phyloP scores from a whole-genome alignment of 2,888 invertebrate species.

The Drosophila tanythrix region DNA sequence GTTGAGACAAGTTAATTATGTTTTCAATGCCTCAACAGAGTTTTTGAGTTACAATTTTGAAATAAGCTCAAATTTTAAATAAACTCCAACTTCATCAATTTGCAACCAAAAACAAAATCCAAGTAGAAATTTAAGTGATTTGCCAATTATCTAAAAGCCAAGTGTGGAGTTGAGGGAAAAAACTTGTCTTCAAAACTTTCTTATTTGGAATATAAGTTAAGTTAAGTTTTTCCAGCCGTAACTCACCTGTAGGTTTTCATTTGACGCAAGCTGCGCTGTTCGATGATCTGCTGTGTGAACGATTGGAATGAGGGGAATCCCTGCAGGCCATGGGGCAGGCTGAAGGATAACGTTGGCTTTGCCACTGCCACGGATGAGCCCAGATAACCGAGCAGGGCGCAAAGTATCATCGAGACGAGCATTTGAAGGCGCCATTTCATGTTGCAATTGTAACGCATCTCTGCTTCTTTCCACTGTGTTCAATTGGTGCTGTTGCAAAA shows the following conservation, averaged over 20 bases:
- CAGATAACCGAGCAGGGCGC: constrained; percentile 79
- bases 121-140: too few relatives aligned
- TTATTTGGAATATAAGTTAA: not conserved
- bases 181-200: not conserved
- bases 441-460: constrained; percentile 54
- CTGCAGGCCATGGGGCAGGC: constrained; percentile 81
- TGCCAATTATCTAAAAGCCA: not conserved
- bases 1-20: not conserved
- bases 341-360: constrained; percentile 84
- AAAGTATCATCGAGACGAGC: constrained; percentile 71
- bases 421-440: constrained; percentile 76
- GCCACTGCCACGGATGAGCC: constrained; percentile 80
- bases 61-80: too few relatives aligned
- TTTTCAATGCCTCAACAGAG: not conserved
- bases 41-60: not conserved
- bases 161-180: not conserved
- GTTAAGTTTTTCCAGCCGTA: too few relatives aligned
- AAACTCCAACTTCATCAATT: not conserved
- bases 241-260: constrained; percentile 85
- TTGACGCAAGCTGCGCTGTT: constrained; percentile 82
- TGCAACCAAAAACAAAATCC: not conserved
- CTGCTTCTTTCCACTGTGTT: not conserved
- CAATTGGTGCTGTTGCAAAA: not conserved
- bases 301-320: constrained; percentile 83
- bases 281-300: constrained; percentile 84